Evolutionary conservation across 2,113 vertebrate genomes (phyloP).

Genomic region (Ictidomys tridecemlineatus): DNA sequence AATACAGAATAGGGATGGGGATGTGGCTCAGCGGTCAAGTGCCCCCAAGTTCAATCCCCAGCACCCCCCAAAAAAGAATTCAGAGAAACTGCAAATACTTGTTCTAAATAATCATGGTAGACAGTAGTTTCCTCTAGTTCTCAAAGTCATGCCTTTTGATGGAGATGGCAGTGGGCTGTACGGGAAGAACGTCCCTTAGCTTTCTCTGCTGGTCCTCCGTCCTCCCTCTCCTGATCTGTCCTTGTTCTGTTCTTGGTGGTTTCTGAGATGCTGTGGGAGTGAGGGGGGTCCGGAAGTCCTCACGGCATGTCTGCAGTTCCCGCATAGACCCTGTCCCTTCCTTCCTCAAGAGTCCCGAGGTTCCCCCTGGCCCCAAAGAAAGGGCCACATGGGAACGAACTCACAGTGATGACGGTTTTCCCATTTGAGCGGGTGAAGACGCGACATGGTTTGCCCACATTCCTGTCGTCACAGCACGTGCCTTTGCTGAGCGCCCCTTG

Average conservation of each 20-base stretch:
- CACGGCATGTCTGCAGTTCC: not conserved
- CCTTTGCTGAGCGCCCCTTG: not conserved
- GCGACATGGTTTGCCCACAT: accelerated
- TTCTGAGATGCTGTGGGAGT: not conserved
- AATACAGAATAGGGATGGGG: no score
- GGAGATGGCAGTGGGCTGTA: no score
- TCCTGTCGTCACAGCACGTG: not conserved
- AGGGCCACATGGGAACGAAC: not conserved
- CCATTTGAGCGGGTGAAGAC: not conserved
- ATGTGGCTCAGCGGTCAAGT: no score
- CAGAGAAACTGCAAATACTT: not conserved
- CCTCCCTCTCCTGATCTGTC: accelerated
- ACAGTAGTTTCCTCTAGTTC: not conserved
- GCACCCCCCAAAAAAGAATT: no score
- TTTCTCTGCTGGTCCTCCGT: not conserved
- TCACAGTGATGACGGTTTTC: not conserved
- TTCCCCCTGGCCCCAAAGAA: not conserved
- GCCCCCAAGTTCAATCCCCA: no score
- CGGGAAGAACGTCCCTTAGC: accelerated
- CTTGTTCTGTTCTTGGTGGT: accelerated
- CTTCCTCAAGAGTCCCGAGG: not conserved
- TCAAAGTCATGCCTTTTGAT: not conserved
- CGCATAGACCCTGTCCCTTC: not conserved
- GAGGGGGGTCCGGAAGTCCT: not conserved
- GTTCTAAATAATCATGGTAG: not conserved